A percentile compares a stretch with the other conserved stretches of the same genome.
Evolutionary conservation across 2,113 vertebrate species (phyloP).

Genomic region (Anoura caudifer): DNA sequence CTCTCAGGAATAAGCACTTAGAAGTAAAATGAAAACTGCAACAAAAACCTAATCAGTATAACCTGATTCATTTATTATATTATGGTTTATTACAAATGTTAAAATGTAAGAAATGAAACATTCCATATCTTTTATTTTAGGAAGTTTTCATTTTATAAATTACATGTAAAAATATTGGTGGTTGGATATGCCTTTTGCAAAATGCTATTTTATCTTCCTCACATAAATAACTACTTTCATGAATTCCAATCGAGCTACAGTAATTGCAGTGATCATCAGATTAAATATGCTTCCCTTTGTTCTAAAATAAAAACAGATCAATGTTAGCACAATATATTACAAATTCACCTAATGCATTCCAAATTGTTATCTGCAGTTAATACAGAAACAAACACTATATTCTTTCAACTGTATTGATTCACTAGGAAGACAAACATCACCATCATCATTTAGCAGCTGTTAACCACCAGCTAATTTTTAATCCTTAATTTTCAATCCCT

Average conservation of each 20-base stretch:
- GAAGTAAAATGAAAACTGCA: constrained; percentile 75
- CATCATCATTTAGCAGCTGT: not conserved
- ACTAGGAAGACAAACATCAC: constrained; percentile 1
- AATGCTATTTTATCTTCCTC: constrained; percentile 43
- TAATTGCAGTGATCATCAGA: constrained; percentile 52
- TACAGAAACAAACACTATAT: constrained; percentile 26
- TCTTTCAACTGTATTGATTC: constrained; percentile 57
- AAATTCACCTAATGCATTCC: constrained; percentile 33
- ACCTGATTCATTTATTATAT: constrained; percentile 65
- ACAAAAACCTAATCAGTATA: constrained; percentile 72
- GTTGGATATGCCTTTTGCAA: constrained; percentile 16
- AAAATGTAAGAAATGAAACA: constrained; percentile 69
- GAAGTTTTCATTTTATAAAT: constrained; percentile 49
- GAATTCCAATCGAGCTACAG: constrained; percentile 54
- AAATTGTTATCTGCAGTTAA: constrained; percentile 40
- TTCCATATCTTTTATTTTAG: constrained; percentile 16
- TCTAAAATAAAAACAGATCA: constrained; percentile 52
- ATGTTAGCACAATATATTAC: constrained; percentile 32
- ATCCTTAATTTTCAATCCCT: not conserved
- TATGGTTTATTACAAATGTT: constrained; percentile 61
- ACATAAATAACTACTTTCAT: constrained; percentile 25
- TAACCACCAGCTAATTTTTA: constrained; percentile 15
- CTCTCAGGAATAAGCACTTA: constrained; percentile 61
- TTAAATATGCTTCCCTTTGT: constrained; percentile 56
- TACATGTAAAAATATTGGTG: constrained; percentile 16